These are phyloP conservation scores for Plectrocnemia conspersa DNA, from an alignment of 1,140 invertebrate species.

Conservation along the genomic window DNA sequence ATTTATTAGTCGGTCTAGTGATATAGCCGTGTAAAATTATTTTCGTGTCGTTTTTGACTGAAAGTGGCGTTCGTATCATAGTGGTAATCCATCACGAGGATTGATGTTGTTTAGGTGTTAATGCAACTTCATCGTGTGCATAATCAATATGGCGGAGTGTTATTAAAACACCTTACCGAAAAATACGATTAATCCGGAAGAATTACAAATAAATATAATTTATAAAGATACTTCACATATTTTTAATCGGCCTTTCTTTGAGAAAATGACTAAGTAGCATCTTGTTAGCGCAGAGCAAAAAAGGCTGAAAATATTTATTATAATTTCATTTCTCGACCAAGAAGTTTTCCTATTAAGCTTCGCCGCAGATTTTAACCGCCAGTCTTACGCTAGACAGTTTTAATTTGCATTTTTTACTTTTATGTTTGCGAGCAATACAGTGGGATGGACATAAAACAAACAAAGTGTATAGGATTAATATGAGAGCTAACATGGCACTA, in stretches of 20 bases:
- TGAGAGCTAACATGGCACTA: too few relatives aligned
- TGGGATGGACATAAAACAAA: too few relatives aligned
- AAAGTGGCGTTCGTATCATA: neutral
- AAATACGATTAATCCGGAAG: too few relatives aligned
- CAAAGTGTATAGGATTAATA: too few relatives aligned
- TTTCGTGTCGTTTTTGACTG: neutral
- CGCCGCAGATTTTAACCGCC: constrained; percentile 13
- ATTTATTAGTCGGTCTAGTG: constrained; percentile 6
- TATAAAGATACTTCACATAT: constrained; percentile 1
- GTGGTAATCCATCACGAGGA: constrained; percentile 21
- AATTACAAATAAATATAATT: neutral
- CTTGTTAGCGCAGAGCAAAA: neutral
- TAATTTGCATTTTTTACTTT: constrained; percentile 11
- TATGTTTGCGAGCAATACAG: neutral
- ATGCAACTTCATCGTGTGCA: constrained; percentile 10
- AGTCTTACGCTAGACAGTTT: constrained; percentile 15
- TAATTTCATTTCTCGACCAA: constrained; percentile 25
- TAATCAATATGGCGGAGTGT: too few relatives aligned
- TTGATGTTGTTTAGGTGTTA: constrained; percentile 15
- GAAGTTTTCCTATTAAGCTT: constrained; percentile 26
- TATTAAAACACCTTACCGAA: too few relatives aligned
- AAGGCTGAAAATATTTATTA: constrained; percentile 26
- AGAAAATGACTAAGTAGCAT: constrained; percentile 2
- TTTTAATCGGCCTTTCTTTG: neutral
- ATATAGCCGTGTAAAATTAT: neutral